Percentiles rank a stretch among this genome's conserved stretches.
These are phyloP conservation scores for Manduca sexta DNA, from an alignment of 1,140 invertebrate genomes.

Conservation along the genomic window DNA sequence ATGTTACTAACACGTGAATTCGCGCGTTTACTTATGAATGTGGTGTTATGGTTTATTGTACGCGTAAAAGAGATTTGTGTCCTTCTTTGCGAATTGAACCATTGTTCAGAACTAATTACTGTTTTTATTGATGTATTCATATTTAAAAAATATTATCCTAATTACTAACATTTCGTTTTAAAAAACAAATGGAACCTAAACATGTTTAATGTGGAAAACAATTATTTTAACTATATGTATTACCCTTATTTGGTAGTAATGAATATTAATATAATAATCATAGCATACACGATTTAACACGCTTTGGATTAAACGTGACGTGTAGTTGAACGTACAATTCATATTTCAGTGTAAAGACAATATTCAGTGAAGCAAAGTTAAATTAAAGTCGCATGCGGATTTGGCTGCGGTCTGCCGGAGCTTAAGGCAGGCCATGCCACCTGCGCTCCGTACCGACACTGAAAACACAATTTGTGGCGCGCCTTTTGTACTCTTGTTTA, in stretches of 20 bases:
- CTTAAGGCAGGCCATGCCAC: slow-evolving; percentile 49
- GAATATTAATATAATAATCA: not conserved
- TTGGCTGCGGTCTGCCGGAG: slow-evolving; percentile 44
- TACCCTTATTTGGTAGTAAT: no score
- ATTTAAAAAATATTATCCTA: no score
- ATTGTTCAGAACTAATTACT: no score
- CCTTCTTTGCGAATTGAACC: no score
- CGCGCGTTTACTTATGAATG: not conserved
- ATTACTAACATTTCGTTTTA: no score
- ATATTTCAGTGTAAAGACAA: slow-evolving; percentile 55
- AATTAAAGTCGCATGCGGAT: slow-evolving; percentile 68
- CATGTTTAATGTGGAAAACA: no score
- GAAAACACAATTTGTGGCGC: slow-evolving; percentile 58
- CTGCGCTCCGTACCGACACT: slow-evolving; percentile 48
- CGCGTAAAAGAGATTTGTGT: no score
- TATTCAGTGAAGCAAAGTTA: slow-evolving; percentile 61
- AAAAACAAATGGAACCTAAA: no score
- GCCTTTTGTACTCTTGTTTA: slow-evolving; percentile 53
- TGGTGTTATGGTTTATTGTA: no score
- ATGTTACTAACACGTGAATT: no score
- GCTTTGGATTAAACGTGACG: slow-evolving; percentile 9
- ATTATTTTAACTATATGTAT: no score
- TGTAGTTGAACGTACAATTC: slow-evolving; percentile 30
- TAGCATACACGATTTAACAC: slow-evolving; percentile 2
- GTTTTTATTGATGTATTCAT: no score